A percentile compares a stretch with the other conserved stretches of the same genome.
phyloP scores from a whole-genome alignment of 2,888 invertebrate genomes.

The Volucella zonaria region DNA sequence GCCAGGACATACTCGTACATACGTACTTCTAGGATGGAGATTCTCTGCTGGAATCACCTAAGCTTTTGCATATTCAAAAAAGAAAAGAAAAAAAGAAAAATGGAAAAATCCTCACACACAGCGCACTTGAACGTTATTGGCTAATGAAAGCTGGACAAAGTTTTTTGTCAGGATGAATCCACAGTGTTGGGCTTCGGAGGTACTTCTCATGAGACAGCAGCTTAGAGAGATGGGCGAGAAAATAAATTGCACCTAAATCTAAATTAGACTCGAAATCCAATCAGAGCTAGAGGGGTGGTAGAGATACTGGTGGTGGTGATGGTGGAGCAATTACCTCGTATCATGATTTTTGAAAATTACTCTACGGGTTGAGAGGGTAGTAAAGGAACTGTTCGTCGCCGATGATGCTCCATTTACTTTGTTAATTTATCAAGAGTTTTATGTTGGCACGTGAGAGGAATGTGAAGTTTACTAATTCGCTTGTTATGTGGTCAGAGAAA shows the following conservation, averaged over 20 bases:
- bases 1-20: constrained; percentile 29
- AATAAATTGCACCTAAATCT: constrained; percentile 77
- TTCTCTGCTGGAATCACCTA: constrained; percentile 31
- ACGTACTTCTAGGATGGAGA: background rate
- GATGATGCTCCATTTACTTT: constrained; percentile 76
- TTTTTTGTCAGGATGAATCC: constrained; percentile 18
- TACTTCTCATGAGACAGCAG: constrained; percentile 26
- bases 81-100: constrained; percentile 17
- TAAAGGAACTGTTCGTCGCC: constrained; percentile 66
- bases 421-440: constrained; percentile 81
- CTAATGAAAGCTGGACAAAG: constrained; percentile 34
- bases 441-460: constrained; percentile 81
- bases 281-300: constrained; percentile 44
- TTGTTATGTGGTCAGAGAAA: constrained; percentile 33
- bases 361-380: constrained; percentile 40
- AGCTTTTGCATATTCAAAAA: constrained; percentile 25
- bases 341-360: background rate
- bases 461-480: constrained; percentile 72
- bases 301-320: too few species aligned
- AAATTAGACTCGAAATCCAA: constrained; percentile 76
- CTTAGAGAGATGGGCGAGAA: constrained; percentile 49
- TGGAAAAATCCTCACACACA: constrained; percentile 31
- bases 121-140: constrained; percentile 61
- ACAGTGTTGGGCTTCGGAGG: too few species aligned
- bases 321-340: constrained; percentile 59